Base-by-base conservation (phyloP, 2,113 vertebrate genomes). In the Protomyctophum bolini region DNA sequence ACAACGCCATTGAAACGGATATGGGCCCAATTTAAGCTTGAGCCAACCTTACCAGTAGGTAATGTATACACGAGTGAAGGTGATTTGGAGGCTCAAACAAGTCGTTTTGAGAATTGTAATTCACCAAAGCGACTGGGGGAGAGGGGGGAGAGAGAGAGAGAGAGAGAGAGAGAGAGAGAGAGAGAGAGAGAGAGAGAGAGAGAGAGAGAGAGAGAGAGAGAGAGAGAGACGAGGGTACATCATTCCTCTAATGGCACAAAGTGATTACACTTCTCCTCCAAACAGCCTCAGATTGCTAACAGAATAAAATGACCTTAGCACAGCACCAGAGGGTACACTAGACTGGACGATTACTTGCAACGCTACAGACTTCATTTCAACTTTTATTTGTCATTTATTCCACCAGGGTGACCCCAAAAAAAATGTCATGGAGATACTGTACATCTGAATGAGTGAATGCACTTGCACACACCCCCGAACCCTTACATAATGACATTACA, bases 171-270 rank as follows among this genome's bases (percentile, higher is more conserved):
- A 58, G 21, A 28, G 56, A 28, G 41, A 70, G 10, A 45, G 57
- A 8, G n/a, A 41, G 10, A 48, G 66, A 58, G 10, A 9, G 58
- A n/a, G 49, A 65, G 45, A 54, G n/a, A 14, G n/a, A 68, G 14
- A 14, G 8, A 54, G 5, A 12, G 12, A 8, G 21, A 4, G 58
- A 47, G 14, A 58, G 56, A 21, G 56, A 28, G 56, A 14, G 54
- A 45, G 72, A 79, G 70, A 75, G 33, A 76, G 68, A 63, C 66
- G 68, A 72, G 70, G 10, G 63, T 49, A 51, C 59, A 57, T 63
- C 55, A 58, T 60, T 60, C 47, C 70, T 74, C 72, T 66, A 28
- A 72, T 70, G 70, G 75, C 79, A 80, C 73, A 70, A 75, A 83
- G 68, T 66, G 73, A 62, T 58, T 69, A 59, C 64, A 68, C 55